Conservation (phyloP, 2,888 invertebrate genomes). For the Galerucella nymphaeae region DNA sequence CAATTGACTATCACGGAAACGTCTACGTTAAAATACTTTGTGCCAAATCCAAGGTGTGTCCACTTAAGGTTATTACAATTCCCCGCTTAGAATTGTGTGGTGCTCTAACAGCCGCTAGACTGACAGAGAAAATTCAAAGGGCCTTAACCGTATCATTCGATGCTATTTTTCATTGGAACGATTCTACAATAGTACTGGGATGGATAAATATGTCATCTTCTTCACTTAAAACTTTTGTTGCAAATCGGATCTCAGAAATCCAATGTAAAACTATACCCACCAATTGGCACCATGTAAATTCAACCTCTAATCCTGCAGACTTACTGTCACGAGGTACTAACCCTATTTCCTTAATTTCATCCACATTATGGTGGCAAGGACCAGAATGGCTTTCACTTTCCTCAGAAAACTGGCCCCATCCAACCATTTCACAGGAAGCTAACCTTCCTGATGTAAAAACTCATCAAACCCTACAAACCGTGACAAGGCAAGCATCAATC, state of each 20-base stretch:
- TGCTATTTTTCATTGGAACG: too few relatives aligned
- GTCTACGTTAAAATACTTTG: background rate
- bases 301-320: conserved; percentile 7
- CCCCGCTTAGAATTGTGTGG: background rate
- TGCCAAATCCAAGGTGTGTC: background rate
- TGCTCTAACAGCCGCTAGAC: too few relatives aligned
- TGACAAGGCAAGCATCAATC: background rate
- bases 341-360: background rate
- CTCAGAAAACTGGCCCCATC: background rate
- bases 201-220: conserved; percentile 5
- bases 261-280: background rate
- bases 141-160: too few relatives aligned
- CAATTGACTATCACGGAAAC: conserved; percentile 5
- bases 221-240: background rate
- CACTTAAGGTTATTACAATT: background rate
- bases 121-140: too few relatives aligned
- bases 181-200: too few relatives aligned
- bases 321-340: background rate
- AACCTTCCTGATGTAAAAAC: background rate
- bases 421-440: background rate
- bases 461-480: too few relatives aligned
- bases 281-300: conserved; percentile 7
- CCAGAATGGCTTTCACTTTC: conserved; percentile 8
- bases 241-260: background rate
- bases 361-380: conserved; percentile 2